These are phyloP conservation scores for Phataginus tricuspis DNA, from an alignment of 2,797 vertebrate species.

Conservation along the genomic window DNA sequence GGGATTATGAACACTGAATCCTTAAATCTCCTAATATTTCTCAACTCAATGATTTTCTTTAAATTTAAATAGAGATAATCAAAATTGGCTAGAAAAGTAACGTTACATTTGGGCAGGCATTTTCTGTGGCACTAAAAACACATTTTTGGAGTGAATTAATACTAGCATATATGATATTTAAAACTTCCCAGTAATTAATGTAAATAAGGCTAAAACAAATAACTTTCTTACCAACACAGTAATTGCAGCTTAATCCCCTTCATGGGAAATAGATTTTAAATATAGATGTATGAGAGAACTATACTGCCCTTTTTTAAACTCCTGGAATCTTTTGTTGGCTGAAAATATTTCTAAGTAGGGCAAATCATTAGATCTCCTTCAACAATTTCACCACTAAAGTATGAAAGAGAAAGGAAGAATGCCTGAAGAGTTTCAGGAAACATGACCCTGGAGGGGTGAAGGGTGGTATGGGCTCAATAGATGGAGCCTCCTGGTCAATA, in stretches of 20 bases:
- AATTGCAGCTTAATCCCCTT: conserved; percentile 10
- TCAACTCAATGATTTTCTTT: background rate
- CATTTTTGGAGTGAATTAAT: conserved; percentile 14
- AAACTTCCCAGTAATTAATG: conserved; percentile 18
- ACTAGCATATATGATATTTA: background rate
- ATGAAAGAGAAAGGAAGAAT: background rate
- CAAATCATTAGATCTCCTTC: background rate
- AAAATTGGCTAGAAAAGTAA: conserved; percentile 37
- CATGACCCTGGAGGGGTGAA: background rate
- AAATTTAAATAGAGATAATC: conserved; percentile 25
- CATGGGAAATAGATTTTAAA: conserved; percentile 39
- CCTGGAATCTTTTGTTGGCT: background rate
- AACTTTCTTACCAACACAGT: conserved; percentile 15
- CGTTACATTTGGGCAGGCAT: background rate
- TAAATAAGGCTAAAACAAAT: conserved; percentile 19
- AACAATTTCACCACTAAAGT: background rate
- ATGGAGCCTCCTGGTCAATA: background rate
- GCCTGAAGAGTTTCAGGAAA: background rate
- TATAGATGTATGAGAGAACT: background rate
- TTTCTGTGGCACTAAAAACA: conserved; percentile 16
- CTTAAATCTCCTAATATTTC: conserved; percentile 42
- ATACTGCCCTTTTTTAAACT: background rate
- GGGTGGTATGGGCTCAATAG: background rate
- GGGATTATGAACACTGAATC: background rate
- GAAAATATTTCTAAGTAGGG: conserved; percentile 34